Evolutionary conservation across 2,113 vertebrate species (phyloP).

Genomic region (Crypturellus undulatus): DNA sequence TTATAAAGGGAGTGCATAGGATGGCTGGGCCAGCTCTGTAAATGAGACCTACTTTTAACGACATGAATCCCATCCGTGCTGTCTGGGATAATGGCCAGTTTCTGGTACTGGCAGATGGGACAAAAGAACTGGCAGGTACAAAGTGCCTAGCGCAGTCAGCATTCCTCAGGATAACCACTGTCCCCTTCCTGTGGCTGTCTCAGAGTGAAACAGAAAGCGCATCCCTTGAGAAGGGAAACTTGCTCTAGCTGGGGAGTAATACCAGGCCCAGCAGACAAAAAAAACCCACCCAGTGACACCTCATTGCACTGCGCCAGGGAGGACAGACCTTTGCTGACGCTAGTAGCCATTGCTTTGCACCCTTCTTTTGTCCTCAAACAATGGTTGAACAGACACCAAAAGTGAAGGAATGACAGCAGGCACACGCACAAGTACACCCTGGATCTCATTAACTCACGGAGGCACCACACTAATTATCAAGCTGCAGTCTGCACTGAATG

Average conservation of each 20-base stretch:
- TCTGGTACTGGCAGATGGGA: neutral
- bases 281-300: rapidly evolving
- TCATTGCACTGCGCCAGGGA: neutral
- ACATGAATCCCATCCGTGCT: neutral
- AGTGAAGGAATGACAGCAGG: neutral
- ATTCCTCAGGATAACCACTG: neutral
- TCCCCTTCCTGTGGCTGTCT: neutral
- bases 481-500: rapidly evolving
- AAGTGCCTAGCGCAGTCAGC: neutral
- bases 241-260: neutral
- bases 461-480: neutral
- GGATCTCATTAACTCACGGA: neutral
- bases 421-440: neutral
- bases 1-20: neutral
- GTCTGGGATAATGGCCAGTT: neutral
- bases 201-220: neutral
- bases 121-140: neutral
- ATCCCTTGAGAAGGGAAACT: neutral
- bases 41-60: neutral
- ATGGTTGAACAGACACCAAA: neutral
- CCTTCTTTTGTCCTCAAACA: neutral
- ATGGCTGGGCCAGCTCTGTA: neutral
- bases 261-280: neutral
- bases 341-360: neutral
- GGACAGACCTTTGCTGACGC: neutral